Evolutionary conservation across 1,140 invertebrate species (phyloP).

Genomic region (Conus betulinus): DNA sequence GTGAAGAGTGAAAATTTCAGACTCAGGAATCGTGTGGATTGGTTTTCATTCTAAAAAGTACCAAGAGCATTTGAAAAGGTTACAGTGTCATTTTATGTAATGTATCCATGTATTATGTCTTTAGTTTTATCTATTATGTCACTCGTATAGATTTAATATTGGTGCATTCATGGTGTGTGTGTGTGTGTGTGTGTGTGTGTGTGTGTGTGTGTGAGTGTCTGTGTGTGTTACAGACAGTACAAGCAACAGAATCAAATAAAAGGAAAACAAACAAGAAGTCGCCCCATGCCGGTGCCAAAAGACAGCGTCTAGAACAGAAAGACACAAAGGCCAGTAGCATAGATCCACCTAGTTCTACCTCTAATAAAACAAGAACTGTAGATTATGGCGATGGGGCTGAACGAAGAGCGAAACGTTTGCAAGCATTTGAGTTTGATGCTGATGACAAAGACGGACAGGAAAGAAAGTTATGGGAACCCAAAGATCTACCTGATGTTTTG

Average conservation of each 20-base stretch:
- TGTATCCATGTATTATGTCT: no score
- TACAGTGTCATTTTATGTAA: no score
- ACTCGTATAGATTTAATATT: no score
- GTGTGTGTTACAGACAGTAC: background rate
- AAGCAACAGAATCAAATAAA: background rate
- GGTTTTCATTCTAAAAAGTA: no score
- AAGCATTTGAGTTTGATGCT: constrained; percentile 13
- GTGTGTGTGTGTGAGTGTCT: background rate
- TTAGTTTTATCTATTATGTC: no score
- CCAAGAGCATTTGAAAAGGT: no score
- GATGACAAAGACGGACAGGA: background rate
- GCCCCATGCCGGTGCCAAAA: background rate
- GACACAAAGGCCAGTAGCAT: background rate
- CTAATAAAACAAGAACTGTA: background rate
- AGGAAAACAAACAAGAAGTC: background rate
- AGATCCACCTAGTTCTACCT: background rate
- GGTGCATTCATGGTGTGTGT: no score
- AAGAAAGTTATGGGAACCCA: constrained; percentile 29
- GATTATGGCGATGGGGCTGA: background rate
- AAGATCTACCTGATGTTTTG: constrained; percentile 12
- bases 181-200: background rate
- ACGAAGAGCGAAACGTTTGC: background rate
- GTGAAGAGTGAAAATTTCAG: no score
- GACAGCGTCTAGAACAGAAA: background rate
- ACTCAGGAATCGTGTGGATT: no score